Base-by-base conservation (phyloP, 2,113 vertebrate species). In the Glaucomys volans region DNA sequence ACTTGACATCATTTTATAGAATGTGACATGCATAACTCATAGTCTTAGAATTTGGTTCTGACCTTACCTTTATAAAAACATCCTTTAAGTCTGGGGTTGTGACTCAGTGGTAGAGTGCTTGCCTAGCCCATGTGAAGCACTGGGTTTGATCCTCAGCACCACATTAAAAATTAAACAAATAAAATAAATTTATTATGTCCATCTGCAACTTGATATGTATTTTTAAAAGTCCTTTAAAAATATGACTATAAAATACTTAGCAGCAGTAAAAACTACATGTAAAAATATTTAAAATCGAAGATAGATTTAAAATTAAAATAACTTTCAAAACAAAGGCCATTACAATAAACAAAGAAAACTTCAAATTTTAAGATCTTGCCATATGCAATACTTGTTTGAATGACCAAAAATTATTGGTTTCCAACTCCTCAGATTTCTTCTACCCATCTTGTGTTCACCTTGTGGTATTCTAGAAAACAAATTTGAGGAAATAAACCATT, bases 181-280 rank as follows among this genome's bases (percentile, higher is more conserved):
- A 57, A 57, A 57, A 57, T 57, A 57, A 57, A 57, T 5, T 57
- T 57, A 24, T 57, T 57, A 2, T 22, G 20, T 57, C 54, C 54
- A 54, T 13, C 54, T 54, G 20, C 54, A 57, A 57, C 54, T 22
- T 57, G 20, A 57, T 22, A 57, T 8, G 22, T 57, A 57, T 24
- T 57, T 57, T 57, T 24, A 22, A 24, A 57, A 57, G 54, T 57
- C 54, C 20, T 18, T 67, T 57, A 85, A n/a, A 66, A 69, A 66
- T 85, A 75, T 30, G 12, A 87, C 52, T 90, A 87, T 12, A 87
- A 93, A 96, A 92, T 37, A 83, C 83, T 86, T 96, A 90, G 7
- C 9, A 59, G 42, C 22, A 69, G 35, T 80, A 79, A 47, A 81
- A 91, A 85, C 9, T 72, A 77, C 32, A 72, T 52, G 30, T 95